Base-by-base conservation (phyloP, 1,140 invertebrate species). In the Diorhabda sublineata region DNA sequence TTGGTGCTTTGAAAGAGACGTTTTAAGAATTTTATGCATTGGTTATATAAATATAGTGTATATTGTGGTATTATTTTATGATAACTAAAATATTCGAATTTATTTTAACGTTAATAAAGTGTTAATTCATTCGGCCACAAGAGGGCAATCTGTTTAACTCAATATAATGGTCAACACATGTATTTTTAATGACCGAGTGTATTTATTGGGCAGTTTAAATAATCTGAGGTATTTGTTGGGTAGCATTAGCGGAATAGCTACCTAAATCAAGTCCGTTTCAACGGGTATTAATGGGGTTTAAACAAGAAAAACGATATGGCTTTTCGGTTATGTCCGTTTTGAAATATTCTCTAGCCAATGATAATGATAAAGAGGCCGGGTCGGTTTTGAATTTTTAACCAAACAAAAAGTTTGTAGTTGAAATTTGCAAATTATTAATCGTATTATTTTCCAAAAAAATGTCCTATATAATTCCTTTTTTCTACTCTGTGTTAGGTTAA, bases 191-290 rank as follows among this genome's bases (percentile, higher is more conserved):
- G 64, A 65, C 47, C 47, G 64, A 44, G 41, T 41, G 56, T 65
- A 65, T 65, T 65, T 65, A 65, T 65, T 56, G 64, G 64, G 52
- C 64, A 65, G 42, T 65, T 65, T 58, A 58, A 65, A 65, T 65
- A 65, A 65, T 65, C 64, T 58, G n/a, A 65, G 64, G 64, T 45
- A 65, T 65, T 65, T 65, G 47, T 52, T 52, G 64, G 45, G 47
- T 56, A n/a, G 56, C 45, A 56, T 26, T 65, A 47, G 26, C 45
- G 41, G 45, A 52, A 65, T 45, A 44, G 47, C 45, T 42, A 56
- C 56, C 52, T 65, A 58, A 65, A 65, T 65, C 64, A 58, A 65
- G 52, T 45, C 56, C 56, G 42, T 65, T 65, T 65, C 64, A 65
- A 26, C 47, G 26, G 52, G 47, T 44, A 47, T 47, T 65, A 47